Evolutionary conservation across 2,113 vertebrate genomes (phyloP).

Genomic region (Lepidothrix coronata): DNA sequence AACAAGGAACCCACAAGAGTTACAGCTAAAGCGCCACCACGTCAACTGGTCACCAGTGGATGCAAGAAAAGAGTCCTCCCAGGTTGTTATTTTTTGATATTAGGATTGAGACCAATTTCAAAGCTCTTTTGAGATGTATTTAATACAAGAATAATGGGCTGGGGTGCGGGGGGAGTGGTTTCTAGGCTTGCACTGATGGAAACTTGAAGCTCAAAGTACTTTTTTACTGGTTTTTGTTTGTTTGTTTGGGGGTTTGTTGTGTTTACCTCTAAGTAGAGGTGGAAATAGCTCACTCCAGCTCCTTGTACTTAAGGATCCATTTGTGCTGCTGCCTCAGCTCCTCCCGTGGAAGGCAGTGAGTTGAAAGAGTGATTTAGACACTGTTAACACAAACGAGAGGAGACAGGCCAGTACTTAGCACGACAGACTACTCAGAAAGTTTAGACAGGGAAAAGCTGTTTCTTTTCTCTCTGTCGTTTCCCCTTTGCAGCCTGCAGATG

Average conservation of each 20-base stretch:
- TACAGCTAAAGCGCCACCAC: accelerated
- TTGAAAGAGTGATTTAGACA: conserved; percentile 51
- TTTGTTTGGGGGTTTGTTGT: neutral
- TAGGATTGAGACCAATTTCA: neutral
- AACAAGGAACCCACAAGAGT: accelerated
- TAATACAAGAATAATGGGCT: neutral
- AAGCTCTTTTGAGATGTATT: neutral
- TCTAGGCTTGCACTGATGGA: neutral
- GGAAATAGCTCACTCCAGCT: neutral
- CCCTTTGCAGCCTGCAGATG: conserved; percentile 52
- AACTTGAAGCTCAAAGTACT: neutral
- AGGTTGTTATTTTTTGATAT: neutral
- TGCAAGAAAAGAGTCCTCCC: neutral
- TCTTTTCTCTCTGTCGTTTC: conserved; percentile 46
- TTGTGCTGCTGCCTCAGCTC: conserved; percentile 29
- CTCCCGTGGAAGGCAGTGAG: conserved; percentile 18
- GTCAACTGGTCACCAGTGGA: neutral
- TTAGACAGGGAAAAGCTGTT: conserved; percentile 68
- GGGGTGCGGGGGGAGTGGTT: neutral
- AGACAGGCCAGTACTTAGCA: conserved; percentile 50
- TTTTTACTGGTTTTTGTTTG: neutral
- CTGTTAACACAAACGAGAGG: conserved; percentile 60
- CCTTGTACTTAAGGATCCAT: neutral
- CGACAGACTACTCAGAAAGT: conserved; percentile 55
- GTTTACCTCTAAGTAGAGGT: neutral